These are phyloP conservation scores for Brachylomia viminalis DNA, from an alignment of 2,888 invertebrate genomes.

Conservation along the genomic window DNA sequence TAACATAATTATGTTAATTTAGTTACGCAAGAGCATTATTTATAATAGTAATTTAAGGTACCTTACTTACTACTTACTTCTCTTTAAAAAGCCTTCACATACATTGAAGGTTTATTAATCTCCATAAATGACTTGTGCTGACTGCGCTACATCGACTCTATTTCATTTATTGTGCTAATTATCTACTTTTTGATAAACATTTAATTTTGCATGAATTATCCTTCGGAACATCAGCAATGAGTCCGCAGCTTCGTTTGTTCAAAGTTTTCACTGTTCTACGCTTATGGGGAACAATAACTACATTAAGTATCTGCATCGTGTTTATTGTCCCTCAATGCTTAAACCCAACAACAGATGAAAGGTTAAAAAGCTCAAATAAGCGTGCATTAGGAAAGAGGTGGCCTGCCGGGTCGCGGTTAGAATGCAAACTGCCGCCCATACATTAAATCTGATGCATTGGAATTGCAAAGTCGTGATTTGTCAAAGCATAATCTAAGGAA, in stretches of 20 bases:
- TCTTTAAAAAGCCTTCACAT: neutral
- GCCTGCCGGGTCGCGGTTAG: constrained; percentile 89
- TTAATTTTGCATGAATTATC: constrained; percentile 10
- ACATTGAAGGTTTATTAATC: neutral
- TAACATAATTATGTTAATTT: neutral
- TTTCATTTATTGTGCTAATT: too few relatives aligned
- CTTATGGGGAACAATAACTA: constrained; percentile 81
- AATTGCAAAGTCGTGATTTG: constrained; percentile 91
- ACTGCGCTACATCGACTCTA: neutral
- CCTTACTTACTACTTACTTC: too few relatives aligned
- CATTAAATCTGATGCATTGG: constrained; percentile 90
- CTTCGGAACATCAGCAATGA: neutral
- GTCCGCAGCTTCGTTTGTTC: constrained; percentile 21
- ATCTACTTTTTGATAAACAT: neutral
- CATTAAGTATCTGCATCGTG: constrained; percentile 84
- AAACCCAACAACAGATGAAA: constrained; percentile 87
- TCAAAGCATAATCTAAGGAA: constrained; percentile 90
- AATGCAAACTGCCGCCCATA: constrained; percentile 91
- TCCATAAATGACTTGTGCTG: neutral
- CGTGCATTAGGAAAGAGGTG: constrained; percentile 91
- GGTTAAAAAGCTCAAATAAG: constrained; percentile 91
- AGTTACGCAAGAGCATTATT: neutral
- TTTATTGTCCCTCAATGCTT: constrained; percentile 89
- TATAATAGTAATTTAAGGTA: neutral
- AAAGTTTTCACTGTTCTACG: constrained; percentile 62